Base-by-base conservation (phyloP, 2,888 invertebrate genomes). In the Platycnemis pennipes region DNA sequence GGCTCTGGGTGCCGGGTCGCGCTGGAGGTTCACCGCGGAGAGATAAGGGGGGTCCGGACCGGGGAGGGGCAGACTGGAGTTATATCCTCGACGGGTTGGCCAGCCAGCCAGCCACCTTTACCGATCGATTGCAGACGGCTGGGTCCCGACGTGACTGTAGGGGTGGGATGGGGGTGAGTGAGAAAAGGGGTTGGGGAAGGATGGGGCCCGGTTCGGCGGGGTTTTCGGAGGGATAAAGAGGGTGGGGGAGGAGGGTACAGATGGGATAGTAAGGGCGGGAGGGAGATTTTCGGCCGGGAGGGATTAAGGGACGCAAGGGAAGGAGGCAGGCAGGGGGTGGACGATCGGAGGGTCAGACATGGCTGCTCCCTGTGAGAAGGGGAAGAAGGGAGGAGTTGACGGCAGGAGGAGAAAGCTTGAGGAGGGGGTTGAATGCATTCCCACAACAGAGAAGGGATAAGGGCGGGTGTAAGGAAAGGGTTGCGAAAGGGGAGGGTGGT, bases 71-170 rank as follows among this genome's bases (percentile, higher is more conserved):
- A 91, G 91, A 91, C 91, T 56, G 89, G 89, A 89, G 89, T 56
- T 91, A 91, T 91, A 91, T 69, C 91, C 91, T 63, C 91, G 91
- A 63, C 63, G 91, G 91, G 56, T 91, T 63, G 91, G 69, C 89
- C 89, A 89, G 89, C 91, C 87, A 87, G 87, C 87, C 87, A 91
- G 91, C 91, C 91, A 91, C 91, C 91, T 91, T 91, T 44, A 11
- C 91, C 56, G 91, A 91, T 91, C 91, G 91, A 91, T 91, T n/a
- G 91, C 91, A 91, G 91, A 91, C 91, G 91, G 91, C 91, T 91
- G 91, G 91, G 69, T 69, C 91, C 91, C 63, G 91, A 37, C 91
- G 91, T 91, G 91, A 91, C 91, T 56, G 44, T 91, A 69, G 91
- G 91, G 87, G 31, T n/a, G 49, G 88, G 31, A n/a, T 16, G 37